Percentiles rank a stretch among this genome's conserved stretches.
Evolutionary conservation across 1,140 invertebrate genomes (phyloP).

Genomic region (Rhopalosiphum maidis): DNA sequence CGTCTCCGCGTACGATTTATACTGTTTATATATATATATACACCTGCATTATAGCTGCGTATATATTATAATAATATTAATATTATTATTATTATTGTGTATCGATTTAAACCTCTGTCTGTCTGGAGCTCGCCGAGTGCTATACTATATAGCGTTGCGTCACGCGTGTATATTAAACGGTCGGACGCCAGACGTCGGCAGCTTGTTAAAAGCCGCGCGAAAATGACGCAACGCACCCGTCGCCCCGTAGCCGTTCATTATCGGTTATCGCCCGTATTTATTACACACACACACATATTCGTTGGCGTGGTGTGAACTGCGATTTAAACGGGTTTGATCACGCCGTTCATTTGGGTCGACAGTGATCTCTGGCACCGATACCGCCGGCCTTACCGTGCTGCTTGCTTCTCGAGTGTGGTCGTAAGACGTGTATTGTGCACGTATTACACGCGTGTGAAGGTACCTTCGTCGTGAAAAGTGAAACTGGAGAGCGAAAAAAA

Average conservation of each 20-base stretch:
- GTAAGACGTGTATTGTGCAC: background rate
- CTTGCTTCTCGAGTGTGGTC: background rate
- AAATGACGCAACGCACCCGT: background rate
- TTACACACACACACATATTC: background rate
- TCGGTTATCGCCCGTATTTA: background rate
- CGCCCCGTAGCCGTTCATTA: background rate
- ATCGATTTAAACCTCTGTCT: background rate
- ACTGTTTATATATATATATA: background rate
- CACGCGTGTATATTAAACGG: background rate
- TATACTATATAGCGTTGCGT: background rate
- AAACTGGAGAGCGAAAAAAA: background rate
- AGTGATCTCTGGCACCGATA: slow-evolving; percentile 34
- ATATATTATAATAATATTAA: background rate
- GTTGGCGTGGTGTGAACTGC: background rate
- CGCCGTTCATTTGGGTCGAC: slow-evolving; percentile 32
- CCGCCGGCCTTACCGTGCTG: background rate
- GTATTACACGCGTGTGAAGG: too few species aligned
- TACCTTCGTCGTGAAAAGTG: slow-evolving; percentile 14
- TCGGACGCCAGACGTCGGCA: background rate
- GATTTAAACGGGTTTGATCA: slow-evolving; percentile 34
- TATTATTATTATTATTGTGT: background rate
- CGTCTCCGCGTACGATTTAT: background rate
- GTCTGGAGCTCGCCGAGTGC: background rate
- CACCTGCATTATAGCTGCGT: background rate
- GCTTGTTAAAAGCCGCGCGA: background rate